These are phyloP conservation scores for Cosmorhoe ocellata DNA, from an alignment of 2,888 invertebrate genomes.

Conservation along the genomic window DNA sequence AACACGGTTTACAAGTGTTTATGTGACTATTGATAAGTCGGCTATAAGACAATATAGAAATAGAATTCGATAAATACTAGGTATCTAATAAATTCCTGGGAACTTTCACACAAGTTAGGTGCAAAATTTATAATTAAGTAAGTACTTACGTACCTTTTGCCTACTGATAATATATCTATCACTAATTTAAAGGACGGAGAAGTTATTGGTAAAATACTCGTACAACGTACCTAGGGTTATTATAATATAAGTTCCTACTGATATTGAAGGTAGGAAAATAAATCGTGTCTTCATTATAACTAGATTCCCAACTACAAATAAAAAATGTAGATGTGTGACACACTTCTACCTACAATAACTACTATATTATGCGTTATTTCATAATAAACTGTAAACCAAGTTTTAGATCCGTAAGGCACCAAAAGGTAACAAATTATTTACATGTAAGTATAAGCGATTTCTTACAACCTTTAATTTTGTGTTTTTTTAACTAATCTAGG, in stretches of 20 bases:
- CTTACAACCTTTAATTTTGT: constrained; percentile 36
- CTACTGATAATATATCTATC: constrained; percentile 30
- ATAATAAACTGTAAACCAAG: no score
- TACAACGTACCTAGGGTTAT: constrained; percentile 2
- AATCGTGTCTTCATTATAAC: no score
- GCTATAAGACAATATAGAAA: constrained; percentile 7
- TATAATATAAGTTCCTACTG: constrained; percentile 12
- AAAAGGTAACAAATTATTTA: constrained; percentile 53
- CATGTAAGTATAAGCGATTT: constrained; percentile 29
- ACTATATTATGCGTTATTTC: no score
- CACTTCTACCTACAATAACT: no score
- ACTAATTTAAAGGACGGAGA: constrained; percentile 42
- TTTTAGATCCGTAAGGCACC: no score
- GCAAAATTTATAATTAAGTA: constrained; percentile 19
- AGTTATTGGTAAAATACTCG: constrained; percentile 16
- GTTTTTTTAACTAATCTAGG: constrained; percentile 16
- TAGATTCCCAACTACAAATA: constrained; percentile 1
- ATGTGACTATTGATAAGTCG: constrained; percentile 6
- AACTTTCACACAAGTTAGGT: constrained; percentile 33
- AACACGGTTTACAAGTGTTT: background rate
- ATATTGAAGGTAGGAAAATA: no score
- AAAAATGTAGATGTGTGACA: constrained; percentile 16
- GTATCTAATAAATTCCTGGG: constrained; percentile 27
- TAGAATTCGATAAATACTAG: constrained; percentile 22
- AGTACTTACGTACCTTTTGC: constrained; percentile 8